phyloP scores from a whole-genome alignment of 2,113 vertebrate genomes.

The Labrus mixtus region DNA sequence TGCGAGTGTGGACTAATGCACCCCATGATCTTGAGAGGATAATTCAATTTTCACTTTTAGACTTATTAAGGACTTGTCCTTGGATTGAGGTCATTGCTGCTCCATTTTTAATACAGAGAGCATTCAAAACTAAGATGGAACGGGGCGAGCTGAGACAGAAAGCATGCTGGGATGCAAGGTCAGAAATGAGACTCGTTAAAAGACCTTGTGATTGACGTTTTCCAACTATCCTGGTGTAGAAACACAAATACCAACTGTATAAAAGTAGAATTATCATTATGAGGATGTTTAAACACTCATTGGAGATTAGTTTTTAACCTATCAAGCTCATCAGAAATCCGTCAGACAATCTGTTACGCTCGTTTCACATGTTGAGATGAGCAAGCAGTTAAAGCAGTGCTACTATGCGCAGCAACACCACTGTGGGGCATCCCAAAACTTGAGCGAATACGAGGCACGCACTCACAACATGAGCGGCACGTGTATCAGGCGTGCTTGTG shows the following conservation, averaged over 20 bases:
- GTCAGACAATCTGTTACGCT: not conserved
- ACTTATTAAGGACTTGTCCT: constrained; percentile 79
- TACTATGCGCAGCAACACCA: not conserved
- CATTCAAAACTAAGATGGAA: constrained; percentile 32
- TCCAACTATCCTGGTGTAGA: not conserved
- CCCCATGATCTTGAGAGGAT: constrained; percentile 63
- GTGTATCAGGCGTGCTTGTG: constrained; percentile 33
- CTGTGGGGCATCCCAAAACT: constrained; percentile 26
- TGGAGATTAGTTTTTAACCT: no score
- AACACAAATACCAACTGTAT: not conserved
- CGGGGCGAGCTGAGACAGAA: constrained; percentile 1
- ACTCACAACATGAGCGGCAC: constrained; percentile 28
- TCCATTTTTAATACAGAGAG: constrained; percentile 57
- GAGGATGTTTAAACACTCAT: not conserved
- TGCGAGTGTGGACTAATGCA: constrained; percentile 49
- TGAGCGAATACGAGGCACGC: constrained; percentile 21
- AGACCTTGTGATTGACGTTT: not conserved
- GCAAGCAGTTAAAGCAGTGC: not conserved
- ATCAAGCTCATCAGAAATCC: not conserved
- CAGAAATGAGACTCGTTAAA: constrained; percentile 8
- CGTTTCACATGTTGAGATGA: constrained; percentile 15
- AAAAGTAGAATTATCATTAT: not conserved
- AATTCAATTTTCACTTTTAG: constrained; percentile 76
- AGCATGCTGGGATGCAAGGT: constrained; percentile 20
- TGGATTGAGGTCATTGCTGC: constrained; percentile 67